Percentiles rank a stretch among this genome's conserved stretches.
Conservation (phyloP, 1,140 invertebrate species). For the Pantala flavescens region DNA sequence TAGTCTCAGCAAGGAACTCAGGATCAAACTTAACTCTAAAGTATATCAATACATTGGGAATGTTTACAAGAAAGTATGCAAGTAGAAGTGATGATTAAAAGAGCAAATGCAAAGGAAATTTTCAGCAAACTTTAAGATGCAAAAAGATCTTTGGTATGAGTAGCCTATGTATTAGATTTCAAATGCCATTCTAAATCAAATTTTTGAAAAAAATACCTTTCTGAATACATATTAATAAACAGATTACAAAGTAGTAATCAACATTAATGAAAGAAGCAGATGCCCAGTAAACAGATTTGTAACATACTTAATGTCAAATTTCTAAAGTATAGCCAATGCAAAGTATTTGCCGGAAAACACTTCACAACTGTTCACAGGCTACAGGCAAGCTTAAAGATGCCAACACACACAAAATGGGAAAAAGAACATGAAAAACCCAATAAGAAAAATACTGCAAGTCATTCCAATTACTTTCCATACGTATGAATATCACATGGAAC, state of each 20-base stretch:
- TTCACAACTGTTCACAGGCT: not conserved
- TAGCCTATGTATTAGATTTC: not conserved
- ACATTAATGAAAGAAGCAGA: no score
- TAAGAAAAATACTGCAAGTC: not conserved
- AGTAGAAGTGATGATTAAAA: not conserved
- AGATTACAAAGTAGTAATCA: no score
- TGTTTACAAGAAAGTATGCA: not conserved
- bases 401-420: not conserved
- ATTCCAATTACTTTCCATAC: not conserved
- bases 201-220: no score
- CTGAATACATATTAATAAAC: no score
- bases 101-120: not conserved
- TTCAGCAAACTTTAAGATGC: not conserved
- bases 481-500: not conserved
- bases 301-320: no score
- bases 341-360: no score
- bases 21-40: not conserved
- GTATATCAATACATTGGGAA: not conserved
- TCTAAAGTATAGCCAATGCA: no score
- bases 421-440: not conserved
- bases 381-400: not conserved
- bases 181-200: not conserved
- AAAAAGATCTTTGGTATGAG: constrained; percentile 7
- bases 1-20: not conserved
- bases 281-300: no score